A percentile compares a stretch with the other conserved stretches of the same genome.
phyloP scores from a whole-genome alignment of 2,797 vertebrate genomes.

The Hybognathus amarus region DNA sequence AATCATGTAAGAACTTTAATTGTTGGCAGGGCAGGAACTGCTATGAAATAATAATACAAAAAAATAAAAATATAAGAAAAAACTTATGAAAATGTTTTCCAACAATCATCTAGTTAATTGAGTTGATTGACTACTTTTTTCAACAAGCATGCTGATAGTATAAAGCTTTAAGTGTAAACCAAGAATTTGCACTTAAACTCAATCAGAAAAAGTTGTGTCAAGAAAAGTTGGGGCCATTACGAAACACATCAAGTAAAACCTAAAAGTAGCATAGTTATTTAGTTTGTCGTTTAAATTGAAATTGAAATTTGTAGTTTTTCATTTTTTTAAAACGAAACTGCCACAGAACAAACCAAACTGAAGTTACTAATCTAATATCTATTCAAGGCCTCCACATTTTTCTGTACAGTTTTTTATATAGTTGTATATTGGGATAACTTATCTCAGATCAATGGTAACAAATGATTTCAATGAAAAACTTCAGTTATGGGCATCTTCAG shows the following conservation, averaged over 20 bases:
- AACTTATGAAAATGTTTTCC: neutral
- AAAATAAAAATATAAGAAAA: neutral
- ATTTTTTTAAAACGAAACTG: neutral
- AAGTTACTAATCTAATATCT: neutral
- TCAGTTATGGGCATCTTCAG: neutral
- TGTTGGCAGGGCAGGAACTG: neutral
- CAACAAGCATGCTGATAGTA: neutral
- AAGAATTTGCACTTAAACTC: neutral
- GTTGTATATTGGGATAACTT: neutral
- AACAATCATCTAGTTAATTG: neutral
- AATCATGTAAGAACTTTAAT: neutral
- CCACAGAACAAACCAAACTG: neutral
- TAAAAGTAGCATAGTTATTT: neutral
- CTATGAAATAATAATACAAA: no score
- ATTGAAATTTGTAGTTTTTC: no score
- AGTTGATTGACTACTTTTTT: neutral
- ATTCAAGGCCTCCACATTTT: neutral
- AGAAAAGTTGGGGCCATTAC: neutral
- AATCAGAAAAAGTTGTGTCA: neutral
- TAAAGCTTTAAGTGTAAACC: neutral
- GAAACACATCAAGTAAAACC: neutral
- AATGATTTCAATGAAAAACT: neutral
- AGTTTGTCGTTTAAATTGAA: neutral
- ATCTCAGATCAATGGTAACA: neutral
- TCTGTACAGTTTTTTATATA: neutral